These are phyloP conservation scores for Tenodera sinensis DNA, from an alignment of 2,888 invertebrate genomes.

Conservation along the genomic window DNA sequence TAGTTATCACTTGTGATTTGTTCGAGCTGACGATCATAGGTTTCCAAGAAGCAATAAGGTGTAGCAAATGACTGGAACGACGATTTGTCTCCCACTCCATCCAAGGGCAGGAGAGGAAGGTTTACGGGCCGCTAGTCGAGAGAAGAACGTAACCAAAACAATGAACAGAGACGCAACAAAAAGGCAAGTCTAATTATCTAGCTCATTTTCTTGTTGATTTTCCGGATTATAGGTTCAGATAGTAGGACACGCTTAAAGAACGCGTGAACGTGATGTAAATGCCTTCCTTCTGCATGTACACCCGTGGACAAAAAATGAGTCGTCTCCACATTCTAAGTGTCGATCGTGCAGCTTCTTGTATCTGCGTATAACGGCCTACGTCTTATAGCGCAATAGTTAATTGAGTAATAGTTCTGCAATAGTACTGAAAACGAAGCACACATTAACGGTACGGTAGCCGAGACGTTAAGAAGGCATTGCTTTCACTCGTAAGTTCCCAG, in stretches of 20 bases:
- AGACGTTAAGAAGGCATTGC: too few relatives aligned
- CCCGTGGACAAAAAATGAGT: too few relatives aligned
- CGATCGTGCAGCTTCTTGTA: too few relatives aligned
- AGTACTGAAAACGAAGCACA: too few relatives aligned
- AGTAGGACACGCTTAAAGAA: background rate
- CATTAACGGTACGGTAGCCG: too few relatives aligned
- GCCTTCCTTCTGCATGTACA: background rate
- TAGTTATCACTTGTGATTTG: too few relatives aligned
- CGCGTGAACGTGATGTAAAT: background rate
- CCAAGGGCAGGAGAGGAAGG: conserved; percentile 4
- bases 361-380: too few relatives aligned
- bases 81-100: background rate
- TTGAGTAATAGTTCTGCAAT: too few relatives aligned
- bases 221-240: background rate
- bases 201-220: conserved; percentile 8
- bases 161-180: background rate
- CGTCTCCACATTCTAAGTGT: too few relatives aligned
- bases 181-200: conserved; percentile 2
- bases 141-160: conserved; percentile 8
- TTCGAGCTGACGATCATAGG: background rate
- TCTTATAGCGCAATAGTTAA: too few relatives aligned
- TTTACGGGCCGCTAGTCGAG: background rate
- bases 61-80: background rate
- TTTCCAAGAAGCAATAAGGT: background rate
- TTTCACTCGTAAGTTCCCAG: too few relatives aligned